Evolutionary conservation across 2,797 vertebrate species (phyloP).

Genomic region (Lagocephalus sceleratus): DNA sequence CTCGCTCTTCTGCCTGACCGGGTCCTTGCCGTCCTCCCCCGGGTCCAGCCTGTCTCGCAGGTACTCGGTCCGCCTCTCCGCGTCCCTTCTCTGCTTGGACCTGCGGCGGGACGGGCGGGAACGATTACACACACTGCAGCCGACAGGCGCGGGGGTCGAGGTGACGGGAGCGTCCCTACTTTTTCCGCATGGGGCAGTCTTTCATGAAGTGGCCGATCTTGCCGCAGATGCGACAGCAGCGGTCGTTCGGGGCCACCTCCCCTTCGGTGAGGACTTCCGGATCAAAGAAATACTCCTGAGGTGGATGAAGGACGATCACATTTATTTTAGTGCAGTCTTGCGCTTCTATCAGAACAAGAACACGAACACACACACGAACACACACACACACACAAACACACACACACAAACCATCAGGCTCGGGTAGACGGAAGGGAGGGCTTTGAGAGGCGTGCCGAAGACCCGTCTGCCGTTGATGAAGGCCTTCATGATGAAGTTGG

Average conservation of each 20-base stretch:
- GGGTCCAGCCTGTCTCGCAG: conserved; percentile 49
- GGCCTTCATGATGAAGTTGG: conserved; percentile 98
- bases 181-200: conserved; percentile 90
- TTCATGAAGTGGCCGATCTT: conserved; percentile 98
- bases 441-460: conserved; percentile 86
- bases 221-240: conserved; percentile 94
- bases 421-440: conserved; percentile 80
- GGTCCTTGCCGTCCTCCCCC: conserved; percentile 72
- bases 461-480: conserved; percentile 92
- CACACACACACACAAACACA: conserved; percentile 27
- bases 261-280: conserved; percentile 92
- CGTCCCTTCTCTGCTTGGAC: conserved; percentile 76
- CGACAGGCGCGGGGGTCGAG: no score
- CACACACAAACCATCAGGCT: conserved; percentile 83
- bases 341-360: neutral
- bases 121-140: neutral
- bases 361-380: conserved; percentile 63
- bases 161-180: conserved; percentile 68
- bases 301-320: conserved; percentile 10
- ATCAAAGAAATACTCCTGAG: conserved; percentile 94
- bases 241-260: conserved; percentile 91
- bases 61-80: conserved; percentile 68
- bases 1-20: conserved; percentile 72
- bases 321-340: neutral
- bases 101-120: conserved; percentile 49